Conservation (phyloP, 64 coral and sea anemone genomes). For the Pocillopora damicornis region DNA sequence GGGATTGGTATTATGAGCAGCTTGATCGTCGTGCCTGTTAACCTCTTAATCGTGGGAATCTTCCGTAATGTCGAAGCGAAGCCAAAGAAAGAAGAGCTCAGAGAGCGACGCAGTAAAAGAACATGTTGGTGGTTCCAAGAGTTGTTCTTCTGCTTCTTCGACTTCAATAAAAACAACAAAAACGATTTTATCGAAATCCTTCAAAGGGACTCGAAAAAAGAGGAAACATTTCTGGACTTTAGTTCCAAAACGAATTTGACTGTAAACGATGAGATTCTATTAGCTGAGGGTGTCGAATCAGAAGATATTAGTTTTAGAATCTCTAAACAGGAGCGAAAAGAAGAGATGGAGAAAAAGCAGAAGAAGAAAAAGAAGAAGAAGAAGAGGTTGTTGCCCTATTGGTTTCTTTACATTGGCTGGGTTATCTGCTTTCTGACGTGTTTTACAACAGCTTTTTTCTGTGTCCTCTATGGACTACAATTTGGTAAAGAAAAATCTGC, state of each 20-base stretch:
- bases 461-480: conserved; percentile 83
- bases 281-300: conserved; percentile 59
- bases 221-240: conserved; percentile 70
- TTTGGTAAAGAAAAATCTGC: conserved; percentile 94
- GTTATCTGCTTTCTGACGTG: conserved; percentile 76
- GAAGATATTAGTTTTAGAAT: conserved; percentile 83
- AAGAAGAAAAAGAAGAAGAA: conserved; percentile 97
- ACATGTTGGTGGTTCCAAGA: conserved; percentile 88
- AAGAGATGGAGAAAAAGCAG: conserved; percentile 79
- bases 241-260: conserved; percentile 58
- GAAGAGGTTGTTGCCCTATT: conserved; percentile 85
- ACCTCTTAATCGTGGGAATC: conserved; percentile 77
- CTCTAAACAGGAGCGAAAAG: conserved; percentile 84
- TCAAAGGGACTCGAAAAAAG: conserved; percentile 65
- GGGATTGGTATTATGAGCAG: conserved; percentile 91
- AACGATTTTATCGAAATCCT: conserved; percentile 92
- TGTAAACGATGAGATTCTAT: neutral
- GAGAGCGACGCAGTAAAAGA: conserved; percentile 60
- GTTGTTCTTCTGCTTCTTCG: conserved; percentile 87
- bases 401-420: conserved; percentile 88
- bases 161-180: conserved; percentile 63
- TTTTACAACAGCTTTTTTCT: conserved; percentile 77
- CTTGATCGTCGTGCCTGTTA: conserved; percentile 75
- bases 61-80: conserved; percentile 77
- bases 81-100: conserved; percentile 68